These are phyloP conservation scores for Colletes latitarsis DNA, from an alignment of 1,140 invertebrate genomes.

Conservation along the genomic window DNA sequence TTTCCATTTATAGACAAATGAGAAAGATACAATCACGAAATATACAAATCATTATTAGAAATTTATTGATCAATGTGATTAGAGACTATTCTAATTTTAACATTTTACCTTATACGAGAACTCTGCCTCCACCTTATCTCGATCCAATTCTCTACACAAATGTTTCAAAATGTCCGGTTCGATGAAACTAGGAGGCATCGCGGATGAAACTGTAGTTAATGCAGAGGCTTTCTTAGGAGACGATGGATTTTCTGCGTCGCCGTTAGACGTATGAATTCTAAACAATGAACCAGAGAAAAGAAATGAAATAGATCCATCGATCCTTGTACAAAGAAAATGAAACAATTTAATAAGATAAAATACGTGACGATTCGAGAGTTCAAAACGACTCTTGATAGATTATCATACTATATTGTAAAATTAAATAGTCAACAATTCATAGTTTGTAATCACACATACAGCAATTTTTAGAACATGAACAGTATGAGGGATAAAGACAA, in stretches of 20 bases:
- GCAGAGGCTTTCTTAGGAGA: conserved; percentile 61
- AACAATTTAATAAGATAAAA: not conserved
- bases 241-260: conserved; percentile 16
- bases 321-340: not conserved
- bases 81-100: too few species aligned
- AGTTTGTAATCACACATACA: too few species aligned
- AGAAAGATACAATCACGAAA: too few species aligned
- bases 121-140: conserved; percentile 86
- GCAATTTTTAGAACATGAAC: too few species aligned
- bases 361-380: not conserved
- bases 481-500: too few species aligned
- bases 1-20: not conserved
- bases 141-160: conserved; percentile 85
- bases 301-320: not conserved
- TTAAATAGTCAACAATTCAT: too few species aligned
- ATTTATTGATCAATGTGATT: too few species aligned
- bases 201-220: conserved; percentile 30
- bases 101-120: conserved; percentile 83
- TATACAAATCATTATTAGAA: too few species aligned
- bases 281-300: not conserved
- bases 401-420: too few species aligned
- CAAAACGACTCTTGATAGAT: too few species aligned
- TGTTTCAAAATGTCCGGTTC: conserved; percentile 85
- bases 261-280: conserved; percentile 44
- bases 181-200: conserved; percentile 80